These are phyloP conservation scores for Phalanger gymnotis DNA, from an alignment of 2,797 vertebrate genomes.

Conservation along the genomic window DNA sequence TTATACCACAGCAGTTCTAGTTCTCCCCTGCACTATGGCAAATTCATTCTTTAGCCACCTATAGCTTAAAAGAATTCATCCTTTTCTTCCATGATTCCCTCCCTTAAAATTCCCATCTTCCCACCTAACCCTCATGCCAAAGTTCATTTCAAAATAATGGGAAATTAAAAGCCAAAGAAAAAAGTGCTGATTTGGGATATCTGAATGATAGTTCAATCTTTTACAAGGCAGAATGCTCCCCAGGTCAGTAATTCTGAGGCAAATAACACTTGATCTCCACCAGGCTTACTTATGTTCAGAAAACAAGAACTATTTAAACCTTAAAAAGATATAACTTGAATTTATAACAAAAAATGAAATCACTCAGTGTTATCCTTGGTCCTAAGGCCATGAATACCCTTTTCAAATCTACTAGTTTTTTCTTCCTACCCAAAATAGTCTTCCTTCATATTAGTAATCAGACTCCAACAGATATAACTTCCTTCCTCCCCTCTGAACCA, in stretches of 20 bases:
- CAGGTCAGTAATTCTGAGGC: background rate
- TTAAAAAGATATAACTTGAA: background rate
- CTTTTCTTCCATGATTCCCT: background rate
- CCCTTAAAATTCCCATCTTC: background rate
- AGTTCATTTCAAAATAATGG: conserved; percentile 6
- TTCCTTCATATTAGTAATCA: background rate
- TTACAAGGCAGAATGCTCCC: background rate
- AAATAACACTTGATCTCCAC: background rate
- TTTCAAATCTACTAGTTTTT: background rate
- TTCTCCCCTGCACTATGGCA: background rate
- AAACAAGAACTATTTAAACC: background rate
- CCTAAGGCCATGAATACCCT: background rate
- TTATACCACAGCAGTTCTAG: background rate
- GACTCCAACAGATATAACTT: background rate
- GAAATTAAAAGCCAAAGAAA: background rate
- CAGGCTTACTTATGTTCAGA: background rate
- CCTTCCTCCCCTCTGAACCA: background rate
- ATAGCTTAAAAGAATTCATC: background rate
- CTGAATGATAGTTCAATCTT: background rate
- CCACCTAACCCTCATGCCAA: background rate
- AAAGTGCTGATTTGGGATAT: background rate
- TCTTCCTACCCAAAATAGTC: background rate
- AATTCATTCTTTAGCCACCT: background rate
- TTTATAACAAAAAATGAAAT: background rate
- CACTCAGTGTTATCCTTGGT: background rate